phyloP scores from a whole-genome alignment of 2,797 vertebrate species.

The Spinus olivaceus region DNA sequence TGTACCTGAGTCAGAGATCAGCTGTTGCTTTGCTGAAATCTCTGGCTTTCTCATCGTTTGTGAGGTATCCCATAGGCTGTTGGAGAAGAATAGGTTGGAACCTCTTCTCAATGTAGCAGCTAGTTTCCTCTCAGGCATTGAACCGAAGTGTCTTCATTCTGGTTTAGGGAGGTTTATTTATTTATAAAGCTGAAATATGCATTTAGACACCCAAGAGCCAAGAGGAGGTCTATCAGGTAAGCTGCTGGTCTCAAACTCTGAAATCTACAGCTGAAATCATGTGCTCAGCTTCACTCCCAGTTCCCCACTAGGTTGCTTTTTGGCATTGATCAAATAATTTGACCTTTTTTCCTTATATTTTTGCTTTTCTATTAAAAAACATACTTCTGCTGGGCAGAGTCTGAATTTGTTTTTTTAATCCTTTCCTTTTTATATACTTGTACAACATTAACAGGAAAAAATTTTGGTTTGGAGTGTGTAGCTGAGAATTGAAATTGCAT shows the following conservation, averaged over 20 bases:
- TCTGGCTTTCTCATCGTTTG: accelerated
- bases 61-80: not conserved
- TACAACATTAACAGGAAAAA: not conserved
- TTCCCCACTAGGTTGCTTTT: not conserved
- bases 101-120: not conserved
- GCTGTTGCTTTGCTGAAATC: not conserved
- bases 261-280: not conserved
- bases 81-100: not conserved
- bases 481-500: not conserved
- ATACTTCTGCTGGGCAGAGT: not conserved
- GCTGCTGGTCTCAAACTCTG: not conserved
- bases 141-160: not conserved
- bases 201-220: not conserved
- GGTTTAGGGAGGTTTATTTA: not conserved
- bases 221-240: not conserved
- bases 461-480: not conserved
- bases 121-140: not conserved
- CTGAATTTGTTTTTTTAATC: not conserved
- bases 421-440: not conserved
- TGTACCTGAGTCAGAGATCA: not conserved
- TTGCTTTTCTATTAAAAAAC: not conserved
- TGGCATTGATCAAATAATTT: not conserved
- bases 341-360: not conserved
- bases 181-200: not conserved
- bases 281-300: not conserved